Conservation (phyloP, 2,888 invertebrate species). For the Antheraea assamensis region DNA sequence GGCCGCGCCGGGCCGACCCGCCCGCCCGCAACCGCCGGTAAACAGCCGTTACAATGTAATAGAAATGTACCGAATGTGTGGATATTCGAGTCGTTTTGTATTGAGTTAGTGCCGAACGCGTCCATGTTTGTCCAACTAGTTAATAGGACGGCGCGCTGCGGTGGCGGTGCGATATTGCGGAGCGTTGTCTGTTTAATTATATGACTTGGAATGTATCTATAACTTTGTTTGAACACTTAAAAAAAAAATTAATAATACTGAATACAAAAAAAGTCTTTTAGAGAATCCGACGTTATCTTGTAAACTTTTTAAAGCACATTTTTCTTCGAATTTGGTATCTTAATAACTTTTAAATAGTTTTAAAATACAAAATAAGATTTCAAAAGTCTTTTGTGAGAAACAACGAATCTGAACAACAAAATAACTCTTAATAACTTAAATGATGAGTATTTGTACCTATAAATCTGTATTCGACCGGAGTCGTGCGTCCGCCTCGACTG, state of each 20-base stretch:
- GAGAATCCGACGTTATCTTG: no score
- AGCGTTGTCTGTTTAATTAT: slow-evolving; percentile 69
- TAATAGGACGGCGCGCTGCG: slow-evolving; percentile 69
- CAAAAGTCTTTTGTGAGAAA: no score
- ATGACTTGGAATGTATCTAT: neutral
- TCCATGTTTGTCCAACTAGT: slow-evolving; percentile 74
- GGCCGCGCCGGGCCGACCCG: slow-evolving; percentile 25
- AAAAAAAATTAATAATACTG: no score
- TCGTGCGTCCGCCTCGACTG: slow-evolving; percentile 28
- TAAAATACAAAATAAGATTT: no score
- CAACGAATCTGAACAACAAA: neutral
- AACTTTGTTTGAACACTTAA: neutral
- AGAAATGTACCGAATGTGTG: slow-evolving; percentile 60
- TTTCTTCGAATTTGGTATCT: no score
- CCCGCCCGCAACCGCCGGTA: slow-evolving; percentile 64
- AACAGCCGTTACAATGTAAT: slow-evolving; percentile 71
- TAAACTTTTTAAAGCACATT: no score
- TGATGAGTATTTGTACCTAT: neutral
- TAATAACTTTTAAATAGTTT: no score
- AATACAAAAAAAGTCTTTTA: no score
- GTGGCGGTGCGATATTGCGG: slow-evolving; percentile 60
- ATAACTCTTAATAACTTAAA: neutral
- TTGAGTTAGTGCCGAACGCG: slow-evolving; percentile 69
- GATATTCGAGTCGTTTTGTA: slow-evolving; percentile 70
- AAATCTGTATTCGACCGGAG: neutral